Base-by-base conservation (phyloP, 2,888 invertebrate species). In the Metalampra italica region DNA sequence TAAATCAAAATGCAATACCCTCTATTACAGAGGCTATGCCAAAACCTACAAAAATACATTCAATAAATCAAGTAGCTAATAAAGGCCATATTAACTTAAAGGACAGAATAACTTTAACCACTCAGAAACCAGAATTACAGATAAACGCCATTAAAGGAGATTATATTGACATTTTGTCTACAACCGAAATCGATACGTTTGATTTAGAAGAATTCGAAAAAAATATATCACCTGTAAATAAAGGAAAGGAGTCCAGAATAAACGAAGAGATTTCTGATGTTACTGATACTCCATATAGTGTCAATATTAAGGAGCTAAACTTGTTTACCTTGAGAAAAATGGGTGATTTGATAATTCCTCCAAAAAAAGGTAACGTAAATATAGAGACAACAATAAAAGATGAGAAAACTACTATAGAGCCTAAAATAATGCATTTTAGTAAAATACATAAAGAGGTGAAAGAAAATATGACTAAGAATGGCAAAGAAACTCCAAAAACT, bases 241-340 rank as follows among this genome's bases (percentile, higher is more conserved):
- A n/a, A 36, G 36, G n/a, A n/a, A 39, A 14, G 1, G 39, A 39
- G 4, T 13, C 39, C 8, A 39, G 1, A 39, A 39, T 14, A 11
- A 3, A 7, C n/a, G 39, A 39, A 1, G 15, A 9, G 7, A 39
- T 7, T 14, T 9, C 39, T 14, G 13, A 34, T 34, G 9, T 13
- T 39, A 9, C 13, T 8, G 14, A 36, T n/a, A n/a, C n/a, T n/a
- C 2, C 11, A 7, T 36, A n/a, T n/a, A n/a, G 7, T 14, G 3
- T 39, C 7, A 39, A 39, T 14, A 39, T 39, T 1, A 39, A 39
- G 5, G 40, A 29, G 38, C 32, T 40, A 22, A 45, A 53, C 38
- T 29, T 42, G 30, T 29, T 32, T 13, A 1, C 37, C 34, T 47
- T 52, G 22, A 49, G 49, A 9, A 53, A 52, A 46, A n/a, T 50